Percentiles rank a stretch among this genome's conserved stretches.
Evolutionary conservation across 2,797 vertebrate species (phyloP).

Genomic region (Typhlichthys eigenmanni): DNA sequence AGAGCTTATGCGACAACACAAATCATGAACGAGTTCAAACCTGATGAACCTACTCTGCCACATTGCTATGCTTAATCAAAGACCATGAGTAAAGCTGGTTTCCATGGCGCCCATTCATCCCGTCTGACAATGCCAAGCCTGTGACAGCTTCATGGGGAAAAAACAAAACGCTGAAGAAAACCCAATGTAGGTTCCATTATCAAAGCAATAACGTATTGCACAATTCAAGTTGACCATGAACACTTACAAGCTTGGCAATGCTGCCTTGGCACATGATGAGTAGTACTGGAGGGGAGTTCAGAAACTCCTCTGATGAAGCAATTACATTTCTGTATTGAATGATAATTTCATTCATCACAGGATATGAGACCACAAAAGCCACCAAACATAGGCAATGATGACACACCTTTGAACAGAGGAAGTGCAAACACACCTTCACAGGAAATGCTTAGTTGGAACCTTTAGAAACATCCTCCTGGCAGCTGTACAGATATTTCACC

Average conservation of each 20-base stretch:
- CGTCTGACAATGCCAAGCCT: constrained; percentile 40
- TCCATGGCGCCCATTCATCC: constrained; percentile 33
- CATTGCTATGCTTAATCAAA: constrained; percentile 19
- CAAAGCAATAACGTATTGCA: no score
- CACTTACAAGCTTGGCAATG: no score
- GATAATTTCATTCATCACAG: constrained; percentile 45
- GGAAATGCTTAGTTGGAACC: constrained; percentile 66
- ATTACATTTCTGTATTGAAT: not conserved
- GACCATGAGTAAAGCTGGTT: constrained; percentile 29
- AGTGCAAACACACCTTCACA: constrained; percentile 66
- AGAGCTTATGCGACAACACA: not conserved
- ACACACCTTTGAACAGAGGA: constrained; percentile 41
- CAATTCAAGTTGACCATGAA: no score
- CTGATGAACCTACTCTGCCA: constrained; percentile 16
- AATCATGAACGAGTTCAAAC: constrained; percentile 7
- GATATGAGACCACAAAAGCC: constrained; percentile 33
- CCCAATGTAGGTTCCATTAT: no score
- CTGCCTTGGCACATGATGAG: no score
- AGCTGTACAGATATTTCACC: constrained; percentile 58
- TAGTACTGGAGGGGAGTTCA: not conserved
- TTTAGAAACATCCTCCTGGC: constrained; percentile 58
- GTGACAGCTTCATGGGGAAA: constrained; percentile 15
- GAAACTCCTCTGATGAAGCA: no score
- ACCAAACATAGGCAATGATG: constrained; percentile 24
- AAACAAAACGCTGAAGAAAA: constrained; percentile 4